Evolutionary conservation across 2,888 invertebrate genomes (phyloP).

Genomic region (Athetis lepigone): DNA sequence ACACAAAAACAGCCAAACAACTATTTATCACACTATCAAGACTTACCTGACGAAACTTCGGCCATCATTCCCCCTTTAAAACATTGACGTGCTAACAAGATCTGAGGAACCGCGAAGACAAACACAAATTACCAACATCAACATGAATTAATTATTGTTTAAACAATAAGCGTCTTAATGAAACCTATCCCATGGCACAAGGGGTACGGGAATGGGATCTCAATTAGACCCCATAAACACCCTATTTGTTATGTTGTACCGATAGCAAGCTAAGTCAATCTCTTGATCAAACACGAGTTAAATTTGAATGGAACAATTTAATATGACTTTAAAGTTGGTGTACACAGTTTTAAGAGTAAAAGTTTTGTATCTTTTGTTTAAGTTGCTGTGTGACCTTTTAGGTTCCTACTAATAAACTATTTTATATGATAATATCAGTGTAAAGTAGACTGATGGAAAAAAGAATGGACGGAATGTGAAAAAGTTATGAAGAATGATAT

Average conservation of each 20-base stretch:
- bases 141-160: conserved; percentile 55
- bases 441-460: too few relatives aligned
- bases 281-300: conserved; percentile 21
- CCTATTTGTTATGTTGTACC: conserved; percentile 43
- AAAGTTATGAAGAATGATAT: too few relatives aligned
- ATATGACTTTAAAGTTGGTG: neutral
- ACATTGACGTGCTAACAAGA: conserved; percentile 8
- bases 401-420: neutral
- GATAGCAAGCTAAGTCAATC: conserved; percentile 33
- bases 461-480: too few relatives aligned
- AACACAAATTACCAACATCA: conserved; percentile 36
- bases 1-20: too few relatives aligned
- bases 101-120: conserved; percentile 25
- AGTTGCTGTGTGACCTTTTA: neutral
- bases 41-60: too few relatives aligned
- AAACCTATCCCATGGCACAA: conserved; percentile 37
- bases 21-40: too few relatives aligned
- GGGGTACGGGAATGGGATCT: conserved; percentile 36
- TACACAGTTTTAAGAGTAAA: neutral
- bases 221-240: conserved; percentile 58
- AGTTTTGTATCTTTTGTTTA: neutral
- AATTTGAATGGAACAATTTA: conserved; percentile 9
- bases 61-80: too few relatives aligned
- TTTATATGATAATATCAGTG: too few relatives aligned
- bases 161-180: conserved; percentile 59